Percentiles rank a stretch among this genome's conserved stretches.
Conservation (phyloP, 2,113 vertebrate genomes). For the Anseranas semipalmata region DNA sequence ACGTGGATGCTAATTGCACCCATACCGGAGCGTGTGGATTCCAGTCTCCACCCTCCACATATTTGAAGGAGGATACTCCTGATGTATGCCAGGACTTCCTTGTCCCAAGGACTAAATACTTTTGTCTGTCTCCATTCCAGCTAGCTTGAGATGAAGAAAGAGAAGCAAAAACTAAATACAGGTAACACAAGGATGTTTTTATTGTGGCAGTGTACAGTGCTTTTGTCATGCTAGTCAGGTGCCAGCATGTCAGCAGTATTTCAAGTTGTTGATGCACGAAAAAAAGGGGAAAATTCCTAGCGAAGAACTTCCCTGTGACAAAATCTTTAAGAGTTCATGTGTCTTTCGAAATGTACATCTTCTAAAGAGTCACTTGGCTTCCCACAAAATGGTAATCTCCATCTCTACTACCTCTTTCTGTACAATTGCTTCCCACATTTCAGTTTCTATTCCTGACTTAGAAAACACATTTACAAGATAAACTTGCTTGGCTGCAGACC, state of each 20-base stretch:
- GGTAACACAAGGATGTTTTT: not conserved
- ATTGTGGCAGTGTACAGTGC: not conserved
- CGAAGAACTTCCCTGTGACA: not conserved
- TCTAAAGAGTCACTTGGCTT: not conserved
- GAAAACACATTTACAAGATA: not conserved
- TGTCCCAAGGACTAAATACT: not conserved
- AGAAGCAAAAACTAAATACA: not conserved
- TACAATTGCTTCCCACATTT: conserved; percentile 8
- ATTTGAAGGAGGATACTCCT: not conserved
- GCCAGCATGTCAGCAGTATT: not conserved
- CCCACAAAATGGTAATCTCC: not conserved
- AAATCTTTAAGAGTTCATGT: not conserved
- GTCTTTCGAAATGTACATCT: not conserved
- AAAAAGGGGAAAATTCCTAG: not conserved
- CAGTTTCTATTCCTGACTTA: conserved; percentile 25
- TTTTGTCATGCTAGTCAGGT: rapidly evolving
- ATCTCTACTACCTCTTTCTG: not conserved
- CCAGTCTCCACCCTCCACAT: not conserved
- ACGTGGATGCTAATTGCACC: not conserved
- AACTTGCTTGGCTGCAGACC: not conserved
- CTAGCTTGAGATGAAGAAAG: not conserved
- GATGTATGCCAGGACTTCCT: conserved; percentile 6
- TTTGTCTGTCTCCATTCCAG: not conserved
- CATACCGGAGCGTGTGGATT: not conserved
- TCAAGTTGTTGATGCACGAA: not conserved